Percentiles rank a stretch among this genome's conserved stretches.
Evolutionary conservation across 1,140 invertebrate genomes (phyloP).

Genomic region (Ceratina calcarata): DNA sequence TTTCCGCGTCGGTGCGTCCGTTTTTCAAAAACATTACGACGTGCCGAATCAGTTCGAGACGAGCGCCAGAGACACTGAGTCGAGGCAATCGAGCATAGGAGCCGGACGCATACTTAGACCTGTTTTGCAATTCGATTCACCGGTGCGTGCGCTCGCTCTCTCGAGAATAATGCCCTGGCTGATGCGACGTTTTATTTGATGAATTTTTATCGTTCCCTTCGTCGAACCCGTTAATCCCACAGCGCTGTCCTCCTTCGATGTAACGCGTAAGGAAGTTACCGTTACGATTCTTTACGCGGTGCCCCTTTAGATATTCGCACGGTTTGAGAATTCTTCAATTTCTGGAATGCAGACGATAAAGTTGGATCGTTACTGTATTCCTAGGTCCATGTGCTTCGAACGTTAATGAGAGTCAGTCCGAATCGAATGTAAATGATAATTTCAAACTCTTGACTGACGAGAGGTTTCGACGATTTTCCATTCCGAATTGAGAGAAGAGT

Average conservation of each 20-base stretch:
- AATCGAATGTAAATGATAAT: too few relatives aligned
- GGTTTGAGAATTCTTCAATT: not conserved
- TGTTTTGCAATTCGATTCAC: constrained; percentile 50
- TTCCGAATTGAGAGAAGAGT: not conserved
- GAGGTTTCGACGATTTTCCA: not conserved
- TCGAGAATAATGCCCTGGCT: constrained; percentile 1
- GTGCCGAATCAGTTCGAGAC: not conserved
- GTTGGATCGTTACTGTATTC: too few relatives aligned
- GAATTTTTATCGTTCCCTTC: not conserved
- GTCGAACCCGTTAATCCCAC: constrained; percentile 30
- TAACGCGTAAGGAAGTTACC: constrained; percentile 1
- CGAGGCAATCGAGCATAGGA: constrained; percentile 39
- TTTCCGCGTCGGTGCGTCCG: not conserved
- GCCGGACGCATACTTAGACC: constrained; percentile 14
- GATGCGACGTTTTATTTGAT: constrained; percentile 14
- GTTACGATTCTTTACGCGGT: constrained; percentile 10
- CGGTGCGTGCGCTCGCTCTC: constrained; percentile 4
- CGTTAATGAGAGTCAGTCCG: too few relatives aligned
- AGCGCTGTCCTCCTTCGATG: not conserved
- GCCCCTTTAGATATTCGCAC: not conserved
- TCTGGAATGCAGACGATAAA: too few relatives aligned
- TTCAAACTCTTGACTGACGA: too few relatives aligned
- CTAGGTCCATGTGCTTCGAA: too few relatives aligned
- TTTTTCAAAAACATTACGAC: not conserved
- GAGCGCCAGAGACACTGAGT: not conserved